These are phyloP conservation scores for Stomatorhinus walkeri DNA, from an alignment of 2,797 vertebrate genomes.

Conservation along the genomic window DNA sequence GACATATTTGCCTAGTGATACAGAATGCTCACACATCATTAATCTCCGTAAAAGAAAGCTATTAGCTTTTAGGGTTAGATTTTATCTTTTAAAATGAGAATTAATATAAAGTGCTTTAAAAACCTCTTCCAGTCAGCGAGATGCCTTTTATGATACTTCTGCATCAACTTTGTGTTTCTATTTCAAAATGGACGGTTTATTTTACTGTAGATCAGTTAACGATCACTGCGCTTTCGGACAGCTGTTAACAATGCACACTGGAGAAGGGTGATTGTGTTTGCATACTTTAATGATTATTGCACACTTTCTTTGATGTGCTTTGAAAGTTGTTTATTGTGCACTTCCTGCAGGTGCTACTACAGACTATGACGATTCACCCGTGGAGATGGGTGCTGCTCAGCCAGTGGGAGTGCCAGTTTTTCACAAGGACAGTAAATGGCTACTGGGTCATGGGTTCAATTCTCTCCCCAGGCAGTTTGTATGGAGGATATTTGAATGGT, in stretches of 20 bases:
- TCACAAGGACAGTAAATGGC: not conserved
- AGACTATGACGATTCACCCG: not conserved
- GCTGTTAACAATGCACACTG: constrained; percentile 8
- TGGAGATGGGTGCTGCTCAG: not conserved
- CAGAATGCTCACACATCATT: not conserved
- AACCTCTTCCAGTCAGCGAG: constrained; percentile 6
- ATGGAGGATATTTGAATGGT: not conserved
- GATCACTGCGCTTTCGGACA: constrained; percentile 22
- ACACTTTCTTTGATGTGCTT: not conserved
- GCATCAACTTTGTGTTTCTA: constrained; percentile 22
- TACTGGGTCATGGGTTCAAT: not conserved
- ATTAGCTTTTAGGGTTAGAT: constrained; percentile 12
- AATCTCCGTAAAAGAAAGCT: constrained; percentile 4
- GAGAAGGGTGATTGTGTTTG: constrained; percentile 19
- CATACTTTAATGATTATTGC: constrained; percentile 14
- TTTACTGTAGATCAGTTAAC: constrained; percentile 26
- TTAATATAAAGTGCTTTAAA: constrained; percentile 1
- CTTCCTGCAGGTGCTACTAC: not conserved
- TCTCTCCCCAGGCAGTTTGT: not conserved
- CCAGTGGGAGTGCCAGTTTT: not conserved
- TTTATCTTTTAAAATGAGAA: constrained; percentile 12
- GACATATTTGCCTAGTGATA: constrained; percentile 12
- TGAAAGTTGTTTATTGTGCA: not conserved
- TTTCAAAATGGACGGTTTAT: constrained; percentile 24
- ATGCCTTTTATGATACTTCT: not conserved